A percentile compares a stretch with the other conserved stretches of the same genome.
phyloP scores from a whole-genome alignment of 2,888 invertebrate genomes.

The Boloria selene region DNA sequence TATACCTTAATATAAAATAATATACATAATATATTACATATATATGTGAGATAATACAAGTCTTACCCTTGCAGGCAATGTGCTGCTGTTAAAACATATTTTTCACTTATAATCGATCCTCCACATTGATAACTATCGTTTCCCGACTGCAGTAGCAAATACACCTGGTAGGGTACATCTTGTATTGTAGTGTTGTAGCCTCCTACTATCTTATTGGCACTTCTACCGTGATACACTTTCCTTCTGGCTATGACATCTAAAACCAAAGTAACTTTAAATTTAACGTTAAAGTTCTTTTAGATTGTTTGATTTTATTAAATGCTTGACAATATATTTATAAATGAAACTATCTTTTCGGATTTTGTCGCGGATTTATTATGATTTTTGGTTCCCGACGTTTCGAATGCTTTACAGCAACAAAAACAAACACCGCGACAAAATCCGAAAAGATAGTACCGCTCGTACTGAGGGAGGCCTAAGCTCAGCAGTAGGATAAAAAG shows the following conservation, averaged over 20 bases:
- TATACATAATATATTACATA: background rate
- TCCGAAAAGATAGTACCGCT: no score
- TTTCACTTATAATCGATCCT: constrained; percentile 65
- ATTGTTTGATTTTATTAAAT: no score
- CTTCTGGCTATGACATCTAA: constrained; percentile 56
- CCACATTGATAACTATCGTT: constrained; percentile 65
- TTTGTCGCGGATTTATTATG: no score
- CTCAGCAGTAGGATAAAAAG: no score
- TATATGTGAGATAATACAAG: constrained; percentile 1
- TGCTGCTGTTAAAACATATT: constrained; percentile 72
- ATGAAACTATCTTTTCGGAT: no score
- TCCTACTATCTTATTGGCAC: constrained; percentile 66
- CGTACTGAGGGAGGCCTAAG: no score
- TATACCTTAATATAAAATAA: no score
- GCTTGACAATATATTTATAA: no score
- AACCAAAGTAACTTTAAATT: constrained; percentile 7
- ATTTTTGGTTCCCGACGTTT: no score
- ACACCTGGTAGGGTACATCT: constrained; percentile 66
- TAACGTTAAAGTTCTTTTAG: background rate
- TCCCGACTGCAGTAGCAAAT: constrained; percentile 57
- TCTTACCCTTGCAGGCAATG: constrained; percentile 72
- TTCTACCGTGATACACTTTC: constrained; percentile 39
- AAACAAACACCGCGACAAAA: no score
- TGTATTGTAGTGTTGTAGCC: constrained; percentile 63
- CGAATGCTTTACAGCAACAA: no score